Evolutionary conservation across 2,888 invertebrate species (phyloP).

Genomic region (Ophioninae sp.): DNA sequence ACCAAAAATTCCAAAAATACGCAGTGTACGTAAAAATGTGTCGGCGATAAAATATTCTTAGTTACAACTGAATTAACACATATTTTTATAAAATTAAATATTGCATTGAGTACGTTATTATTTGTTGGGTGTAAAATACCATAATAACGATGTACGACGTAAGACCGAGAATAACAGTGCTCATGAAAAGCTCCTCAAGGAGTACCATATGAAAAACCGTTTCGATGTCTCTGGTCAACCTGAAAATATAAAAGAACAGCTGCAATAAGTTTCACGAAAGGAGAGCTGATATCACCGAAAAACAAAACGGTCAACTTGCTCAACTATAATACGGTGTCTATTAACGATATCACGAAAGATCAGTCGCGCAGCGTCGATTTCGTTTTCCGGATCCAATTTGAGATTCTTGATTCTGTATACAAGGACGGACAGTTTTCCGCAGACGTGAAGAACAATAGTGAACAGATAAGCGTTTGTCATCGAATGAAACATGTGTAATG

Average conservation of each 20-base stretch:
- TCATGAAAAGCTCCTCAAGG: constrained; percentile 47
- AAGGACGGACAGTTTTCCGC: constrained; percentile 54
- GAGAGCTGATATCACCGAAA: too few relatives aligned
- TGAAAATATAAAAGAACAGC: too few relatives aligned
- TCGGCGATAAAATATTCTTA: too few relatives aligned
- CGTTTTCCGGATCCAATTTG: not conserved
- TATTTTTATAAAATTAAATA: too few relatives aligned
- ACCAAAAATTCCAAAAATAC: too few relatives aligned
- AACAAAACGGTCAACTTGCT: constrained; percentile 14
- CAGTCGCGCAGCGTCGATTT: not conserved
- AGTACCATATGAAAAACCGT: constrained; percentile 43
- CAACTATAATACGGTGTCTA: constrained; percentile 41
- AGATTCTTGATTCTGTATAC: constrained; percentile 44
- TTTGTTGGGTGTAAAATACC: constrained; percentile 1
- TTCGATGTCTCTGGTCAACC: constrained; percentile 17
- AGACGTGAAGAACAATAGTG: constrained; percentile 48
- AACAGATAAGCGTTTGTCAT: constrained; percentile 46
- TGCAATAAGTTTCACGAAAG: too few relatives aligned
- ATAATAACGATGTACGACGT: constrained; percentile 41
- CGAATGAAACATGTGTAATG: constrained; percentile 46
- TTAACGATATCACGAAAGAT: constrained; percentile 32
- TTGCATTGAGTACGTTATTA: not conserved
- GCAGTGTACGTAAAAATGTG: too few relatives aligned
- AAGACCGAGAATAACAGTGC: constrained; percentile 38
- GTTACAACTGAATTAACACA: too few relatives aligned